These are phyloP conservation scores for Drosophila repletoides DNA, from an alignment of 1,140 invertebrate genomes.

Conservation along the genomic window DNA sequence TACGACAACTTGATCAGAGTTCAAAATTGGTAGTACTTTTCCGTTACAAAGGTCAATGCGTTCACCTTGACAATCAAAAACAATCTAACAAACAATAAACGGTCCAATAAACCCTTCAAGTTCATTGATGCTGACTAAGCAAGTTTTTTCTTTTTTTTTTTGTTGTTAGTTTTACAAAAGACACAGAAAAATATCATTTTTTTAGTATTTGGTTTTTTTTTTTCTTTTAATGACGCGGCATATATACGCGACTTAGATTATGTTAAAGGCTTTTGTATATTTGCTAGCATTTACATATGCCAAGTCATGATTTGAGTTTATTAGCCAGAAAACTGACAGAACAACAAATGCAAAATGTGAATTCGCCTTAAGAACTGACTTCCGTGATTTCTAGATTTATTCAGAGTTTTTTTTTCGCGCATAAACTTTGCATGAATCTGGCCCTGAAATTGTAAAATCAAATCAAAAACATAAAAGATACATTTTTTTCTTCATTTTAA, in stretches of 20 bases:
- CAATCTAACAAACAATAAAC: conserved; percentile 18
- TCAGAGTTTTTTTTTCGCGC: neutral
- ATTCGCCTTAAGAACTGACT: conserved; percentile 9
- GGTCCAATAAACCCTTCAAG: conserved; percentile 46
- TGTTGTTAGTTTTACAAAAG: conserved; percentile 41
- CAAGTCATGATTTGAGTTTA: conserved; percentile 33
- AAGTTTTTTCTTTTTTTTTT: no score
- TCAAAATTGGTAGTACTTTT: conserved; percentile 11
- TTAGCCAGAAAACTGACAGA: conserved; percentile 19
- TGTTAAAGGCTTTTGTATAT: neutral
- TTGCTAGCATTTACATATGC: conserved; percentile 39
- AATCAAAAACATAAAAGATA: neutral
- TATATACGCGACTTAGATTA: conserved; percentile 5
- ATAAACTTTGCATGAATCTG: neutral
- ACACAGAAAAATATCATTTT: conserved; percentile 28
- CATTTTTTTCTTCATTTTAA: neutral
- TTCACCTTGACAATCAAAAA: conserved; percentile 61
- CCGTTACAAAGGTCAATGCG: conserved; percentile 61
- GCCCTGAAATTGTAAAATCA: conserved; percentile 7
- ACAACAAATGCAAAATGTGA: neutral
- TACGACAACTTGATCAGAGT: neutral
- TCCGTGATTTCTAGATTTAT: conserved; percentile 19
- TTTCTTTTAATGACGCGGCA: conserved; percentile 23
- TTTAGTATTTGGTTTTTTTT: conserved; percentile 7
- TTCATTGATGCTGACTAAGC: conserved; percentile 56